Evolutionary conservation across 2,888 invertebrate genomes (phyloP).

Genomic region (Brenthis ino): DNA sequence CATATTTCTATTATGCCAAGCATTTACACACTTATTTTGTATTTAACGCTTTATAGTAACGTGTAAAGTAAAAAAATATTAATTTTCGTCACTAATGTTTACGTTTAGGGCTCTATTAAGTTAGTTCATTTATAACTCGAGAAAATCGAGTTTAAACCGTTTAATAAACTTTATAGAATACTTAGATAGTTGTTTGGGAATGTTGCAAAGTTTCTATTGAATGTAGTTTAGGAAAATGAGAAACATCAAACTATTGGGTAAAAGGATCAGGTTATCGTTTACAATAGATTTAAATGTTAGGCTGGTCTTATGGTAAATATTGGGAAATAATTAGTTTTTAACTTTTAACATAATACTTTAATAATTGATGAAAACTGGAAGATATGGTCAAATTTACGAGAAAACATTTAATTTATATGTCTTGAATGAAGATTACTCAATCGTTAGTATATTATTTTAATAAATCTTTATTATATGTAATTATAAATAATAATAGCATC

Average conservation of each 20-base stretch:
- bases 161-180: constrained; percentile 16
- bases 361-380: too few species aligned
- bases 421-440: constrained; percentile 16
- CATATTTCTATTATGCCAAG: too few species aligned
- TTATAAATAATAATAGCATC: too few species aligned
- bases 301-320: constrained; percentile 20
- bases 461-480: background rate
- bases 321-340: constrained; percentile 11
- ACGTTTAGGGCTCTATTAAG: background rate
- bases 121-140: constrained; percentile 2
- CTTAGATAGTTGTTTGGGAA: constrained; percentile 27
- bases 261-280: background rate
- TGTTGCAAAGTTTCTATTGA: constrained; percentile 21
- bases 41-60: background rate
- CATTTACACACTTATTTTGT: background rate
- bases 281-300: constrained; percentile 21
- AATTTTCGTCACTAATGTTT: background rate
- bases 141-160: constrained; percentile 18
- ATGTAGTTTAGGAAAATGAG: constrained; percentile 24
- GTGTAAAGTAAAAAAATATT: background rate
- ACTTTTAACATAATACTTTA: background rate
- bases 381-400: constrained; percentile 5
- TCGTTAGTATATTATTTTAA: constrained; percentile 1
- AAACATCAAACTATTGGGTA: constrained; percentile 17
- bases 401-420: constrained; percentile 26